Base-by-base conservation (phyloP, 2,888 invertebrate genomes). In the Trichopoda pennipes region DNA sequence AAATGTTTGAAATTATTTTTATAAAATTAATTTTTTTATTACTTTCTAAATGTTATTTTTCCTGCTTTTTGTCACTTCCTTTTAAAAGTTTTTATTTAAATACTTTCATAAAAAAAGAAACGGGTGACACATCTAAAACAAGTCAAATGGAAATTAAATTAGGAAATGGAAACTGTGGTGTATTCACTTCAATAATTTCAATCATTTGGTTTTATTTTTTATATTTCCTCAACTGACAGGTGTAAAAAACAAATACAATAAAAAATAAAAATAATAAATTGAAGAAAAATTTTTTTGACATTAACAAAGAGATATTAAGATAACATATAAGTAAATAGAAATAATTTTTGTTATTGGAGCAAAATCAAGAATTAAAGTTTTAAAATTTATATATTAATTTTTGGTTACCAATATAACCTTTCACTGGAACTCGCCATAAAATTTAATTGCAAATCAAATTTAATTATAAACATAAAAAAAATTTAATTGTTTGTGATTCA, bases 101-200 rank as follows among this genome's bases (percentile, higher is more conserved):
- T 28, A 28, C 28, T 7, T 4, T 1, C 28, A 10, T 35, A 47
- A 16, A n/a, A n/a, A 32, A 7, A 9, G 8, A n/a, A 32, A 7
- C 16, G 8, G 38, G 28, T 4, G 35, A 49, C 70, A 69, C 4
- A 49, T 74, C 44, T 42, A 61, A 56, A 70, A 16, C 55, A 55
- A 69, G 35, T 56, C 56, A 64, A 64, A 49, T 72, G 53, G 32
- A 69, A 61, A 32, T n/a, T 23, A 2, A n/a, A 61, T 68, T 17
- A 47, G 61, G 55, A 74, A 80, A 69, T 56, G 74, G 68, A 80
- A 74, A 74, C 74, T 79, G 44, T 55, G 68, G 51, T 56, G 19
- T 55, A 61, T 21, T 19, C 68, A 61, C 53, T 58, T 73, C 38
- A 63, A 63, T 61, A 21, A 61, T 19, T 44, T 32, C 21, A 44